Evolutionary conservation across 1,140 invertebrate species (phyloP).

Genomic region (Nasonia vitripennis): DNA sequence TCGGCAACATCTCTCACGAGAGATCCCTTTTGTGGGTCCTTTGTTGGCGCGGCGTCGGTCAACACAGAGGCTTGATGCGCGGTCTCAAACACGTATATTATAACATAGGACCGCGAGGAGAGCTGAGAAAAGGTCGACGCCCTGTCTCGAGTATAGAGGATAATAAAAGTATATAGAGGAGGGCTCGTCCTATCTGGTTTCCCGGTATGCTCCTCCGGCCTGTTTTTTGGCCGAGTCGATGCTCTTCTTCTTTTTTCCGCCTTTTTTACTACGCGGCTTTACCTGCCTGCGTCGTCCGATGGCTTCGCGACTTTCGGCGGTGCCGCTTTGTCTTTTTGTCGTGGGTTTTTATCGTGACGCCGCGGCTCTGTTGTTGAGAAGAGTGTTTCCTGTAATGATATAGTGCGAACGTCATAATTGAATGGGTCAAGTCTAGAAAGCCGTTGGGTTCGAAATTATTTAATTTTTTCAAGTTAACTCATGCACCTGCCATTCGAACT

Average conservation of each 20-base stretch:
- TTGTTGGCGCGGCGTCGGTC: slow-evolving; percentile 49
- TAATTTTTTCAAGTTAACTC: too few species aligned
- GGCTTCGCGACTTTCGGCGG: slow-evolving; percentile 11
- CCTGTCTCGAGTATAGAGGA: background rate
- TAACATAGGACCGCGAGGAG: background rate
- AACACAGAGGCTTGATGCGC: slow-evolving; percentile 8
- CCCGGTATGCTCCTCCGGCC: background rate
- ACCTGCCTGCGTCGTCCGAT: background rate
- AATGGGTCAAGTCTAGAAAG: too few species aligned
- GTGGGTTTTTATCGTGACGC: background rate
- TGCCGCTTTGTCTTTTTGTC: background rate
- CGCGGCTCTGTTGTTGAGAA: too few species aligned
- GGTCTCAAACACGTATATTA: slow-evolving; percentile 5
- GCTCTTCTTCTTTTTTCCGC: background rate
- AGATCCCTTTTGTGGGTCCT: slow-evolving; percentile 30
- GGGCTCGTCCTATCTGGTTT: slow-evolving; percentile 5
- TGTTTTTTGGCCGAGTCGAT: background rate
- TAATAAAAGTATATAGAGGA: slow-evolving; percentile 32
- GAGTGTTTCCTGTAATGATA: too few species aligned
- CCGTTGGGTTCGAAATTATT: too few species aligned
- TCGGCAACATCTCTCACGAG: background rate
- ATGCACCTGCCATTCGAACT: too few species aligned
- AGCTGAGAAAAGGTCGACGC: slow-evolving; percentile 23
- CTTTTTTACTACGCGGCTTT: background rate
- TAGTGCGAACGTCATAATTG: too few species aligned